phyloP scores from a whole-genome alignment of 2,113 vertebrate species.

The Cephalopholis sonnerati region DNA sequence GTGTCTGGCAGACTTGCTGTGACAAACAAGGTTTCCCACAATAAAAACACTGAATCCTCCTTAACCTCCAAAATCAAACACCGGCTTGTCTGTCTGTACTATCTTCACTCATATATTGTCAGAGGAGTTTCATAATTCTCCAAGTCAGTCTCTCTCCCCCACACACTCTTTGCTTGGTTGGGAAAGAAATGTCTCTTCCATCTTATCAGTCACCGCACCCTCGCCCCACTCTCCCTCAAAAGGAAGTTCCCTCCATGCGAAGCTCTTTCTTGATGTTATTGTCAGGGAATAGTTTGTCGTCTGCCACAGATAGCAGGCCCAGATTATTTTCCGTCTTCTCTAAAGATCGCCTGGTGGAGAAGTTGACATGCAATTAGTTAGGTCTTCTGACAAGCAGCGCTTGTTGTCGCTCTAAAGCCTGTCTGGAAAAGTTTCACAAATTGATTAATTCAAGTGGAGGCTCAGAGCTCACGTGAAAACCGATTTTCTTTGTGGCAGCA shows the following conservation, averaged over 20 bases:
- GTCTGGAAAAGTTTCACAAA: conserved; percentile 37
- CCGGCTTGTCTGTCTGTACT: conserved; percentile 9
- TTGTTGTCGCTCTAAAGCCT: conserved; percentile 28
- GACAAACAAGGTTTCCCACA: conserved; percentile 37
- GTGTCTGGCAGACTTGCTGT: conserved; percentile 32
- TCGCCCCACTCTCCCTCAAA: conserved; percentile 60
- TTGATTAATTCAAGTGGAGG: conserved; percentile 46
- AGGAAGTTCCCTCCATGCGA: conserved; percentile 78
- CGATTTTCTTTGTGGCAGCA: conserved; percentile 23
- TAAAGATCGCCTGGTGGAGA: conserved; percentile 43
- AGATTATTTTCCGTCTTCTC: conserved; percentile 65
- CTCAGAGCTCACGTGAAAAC: conserved; percentile 35
- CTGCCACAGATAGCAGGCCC: conserved; percentile 71
- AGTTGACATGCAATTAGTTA: conserved; percentile 59
- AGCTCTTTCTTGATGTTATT: conserved; percentile 80
- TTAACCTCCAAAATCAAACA: conserved; percentile 25
- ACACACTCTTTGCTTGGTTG: conserved; percentile 43
- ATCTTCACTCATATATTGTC: conserved; percentile 24
- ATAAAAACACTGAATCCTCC: conserved; percentile 28
- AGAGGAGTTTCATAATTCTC: conserved; percentile 42
- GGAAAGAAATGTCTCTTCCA: conserved; percentile 66
- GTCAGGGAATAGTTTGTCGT: conserved; percentile 75
- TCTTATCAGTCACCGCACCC: conserved; percentile 80
- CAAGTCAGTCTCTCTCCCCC: conserved; percentile 20
- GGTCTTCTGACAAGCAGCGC: conserved; percentile 55